Evolutionary conservation across 2,113 vertebrate genomes (phyloP), one percentile per base, ranked within the genome.

Genomic region (Entosphenus tridentatus): DNA sequence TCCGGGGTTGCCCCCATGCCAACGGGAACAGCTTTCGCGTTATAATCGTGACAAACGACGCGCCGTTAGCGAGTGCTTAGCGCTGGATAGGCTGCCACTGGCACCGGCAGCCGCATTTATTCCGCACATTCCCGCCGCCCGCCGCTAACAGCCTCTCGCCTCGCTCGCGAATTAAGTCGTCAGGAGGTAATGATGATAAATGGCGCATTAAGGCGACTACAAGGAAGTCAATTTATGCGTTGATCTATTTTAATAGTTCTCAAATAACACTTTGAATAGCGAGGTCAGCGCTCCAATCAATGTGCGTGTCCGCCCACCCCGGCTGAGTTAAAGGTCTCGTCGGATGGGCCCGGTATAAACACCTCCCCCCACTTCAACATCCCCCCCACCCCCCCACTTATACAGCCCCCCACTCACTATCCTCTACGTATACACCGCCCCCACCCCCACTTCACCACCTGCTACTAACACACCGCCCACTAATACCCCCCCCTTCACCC

Each of bases 121-220:
- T 65, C n/a, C 62, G n/a, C 62, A 21, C n/a, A 21, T 65, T 21
- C n/a, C 2, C 62, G 62, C 62, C 62, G 62, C 62, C 62, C 8
- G 62, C 8, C 2, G 39, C 21, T 65, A 65, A 65, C 21, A 65
- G 62, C 62, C n/a, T 10, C n/a, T 21, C 62, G 62, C n/a, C 21
- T 65, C 21, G 96, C 89, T 89, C 90, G 96, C 96, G 96, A 96
- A 98, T 98, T 96, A 95, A 92, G 88, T 95, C 93, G 96, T 97
- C 93, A 96, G 86, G 86, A 83, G 86, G 90, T 98, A 98, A 98
- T 95, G 89, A 98, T 98, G 93, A 98, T 96, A 92, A 96, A 98
- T 93, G 89, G 83, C 87, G 86, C 92, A 93, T 96, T 98, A 95
- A 95, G 93, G 93, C 89, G 89, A 84, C 90, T 91, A 93, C 92